Conservation (phyloP, 2,888 invertebrate genomes). For the Fragum whitleyi region DNA sequence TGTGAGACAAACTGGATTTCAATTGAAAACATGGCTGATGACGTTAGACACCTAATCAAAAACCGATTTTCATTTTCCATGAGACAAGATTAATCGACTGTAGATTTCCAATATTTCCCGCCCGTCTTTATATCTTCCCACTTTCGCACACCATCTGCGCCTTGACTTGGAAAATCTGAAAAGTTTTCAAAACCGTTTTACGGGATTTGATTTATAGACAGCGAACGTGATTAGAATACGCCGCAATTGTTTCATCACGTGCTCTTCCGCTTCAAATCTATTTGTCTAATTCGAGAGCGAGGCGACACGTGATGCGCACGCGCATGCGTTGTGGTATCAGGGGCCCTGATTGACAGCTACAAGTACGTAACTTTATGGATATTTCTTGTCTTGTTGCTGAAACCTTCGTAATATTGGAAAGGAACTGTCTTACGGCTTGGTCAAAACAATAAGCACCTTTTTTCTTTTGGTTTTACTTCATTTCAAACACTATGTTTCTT, state of each 20-base stretch:
- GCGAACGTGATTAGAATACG: conserved; percentile 57
- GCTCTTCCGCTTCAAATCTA: conserved; percentile 51
- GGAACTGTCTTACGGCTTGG: not conserved
- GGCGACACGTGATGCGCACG: conserved; percentile 55
- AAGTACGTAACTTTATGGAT: conserved; percentile 14
- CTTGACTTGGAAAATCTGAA: conserved; percentile 15
- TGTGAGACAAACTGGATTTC: not conserved
- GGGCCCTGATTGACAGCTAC: conserved; percentile 14
- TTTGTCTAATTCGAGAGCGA: conserved; percentile 43
- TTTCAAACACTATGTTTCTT: too few relatives aligned
- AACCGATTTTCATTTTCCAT: conserved; percentile 1
- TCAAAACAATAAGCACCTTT: not conserved
- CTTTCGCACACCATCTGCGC: conserved; percentile 20
- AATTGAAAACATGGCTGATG: conserved; percentile 4
- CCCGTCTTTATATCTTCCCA: not conserved
- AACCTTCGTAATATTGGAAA: not conserved
- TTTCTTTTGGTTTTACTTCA: too few relatives aligned
- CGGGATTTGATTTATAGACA: conserved; percentile 36
- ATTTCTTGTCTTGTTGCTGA: not conserved
- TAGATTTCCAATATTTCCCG: conserved; percentile 5
- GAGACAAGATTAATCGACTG: conserved; percentile 18
- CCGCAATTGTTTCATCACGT: conserved; percentile 48
- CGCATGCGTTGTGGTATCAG: conserved; percentile 29
- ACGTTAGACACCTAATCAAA: conserved; percentile 6
- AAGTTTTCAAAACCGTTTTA: conserved; percentile 23